Conservation (phyloP, 2,888 invertebrate species). For the Rhamnusium bicolor region DNA sequence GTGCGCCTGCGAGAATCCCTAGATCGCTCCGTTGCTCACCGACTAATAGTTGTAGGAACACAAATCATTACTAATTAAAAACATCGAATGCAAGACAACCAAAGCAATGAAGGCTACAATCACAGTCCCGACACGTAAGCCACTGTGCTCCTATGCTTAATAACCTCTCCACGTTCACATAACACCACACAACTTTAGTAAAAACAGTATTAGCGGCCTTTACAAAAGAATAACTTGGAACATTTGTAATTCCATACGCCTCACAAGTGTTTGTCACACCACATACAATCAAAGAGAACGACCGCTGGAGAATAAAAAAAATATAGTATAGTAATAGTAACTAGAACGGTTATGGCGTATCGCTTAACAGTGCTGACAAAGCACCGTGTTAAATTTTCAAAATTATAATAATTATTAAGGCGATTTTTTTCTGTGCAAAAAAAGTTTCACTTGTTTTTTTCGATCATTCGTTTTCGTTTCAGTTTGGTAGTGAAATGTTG, state of each 20-base stretch:
- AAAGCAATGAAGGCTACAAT: too few relatives aligned
- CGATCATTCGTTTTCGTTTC: too few relatives aligned
- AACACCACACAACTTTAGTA: constrained; percentile 1
- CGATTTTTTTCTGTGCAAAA: background rate
- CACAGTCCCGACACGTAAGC: background rate
- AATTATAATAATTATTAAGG: background rate
- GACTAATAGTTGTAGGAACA: too few relatives aligned
- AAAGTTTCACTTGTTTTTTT: too few relatives aligned
- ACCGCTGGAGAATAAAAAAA: constrained; percentile 19
- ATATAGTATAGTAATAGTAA: constrained; percentile 4
- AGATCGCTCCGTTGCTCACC: too few relatives aligned
- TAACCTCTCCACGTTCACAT: background rate
- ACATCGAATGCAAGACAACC: too few relatives aligned
- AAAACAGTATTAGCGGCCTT: constrained; percentile 17
- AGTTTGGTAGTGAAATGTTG: too few relatives aligned
- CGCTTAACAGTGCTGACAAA: background rate
- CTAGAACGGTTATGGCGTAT: background rate
- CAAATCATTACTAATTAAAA: too few relatives aligned
- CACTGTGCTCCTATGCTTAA: constrained; percentile 1
- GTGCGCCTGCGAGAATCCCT: too few relatives aligned
- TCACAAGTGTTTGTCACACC: constrained; percentile 15
- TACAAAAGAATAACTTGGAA: constrained; percentile 14
- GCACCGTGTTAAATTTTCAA: background rate
- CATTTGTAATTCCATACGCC: constrained; percentile 21
- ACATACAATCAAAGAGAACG: constrained; percentile 16